Conservation (phyloP, 2,113 vertebrate genomes). For the Tenrec ecaudatus region DNA sequence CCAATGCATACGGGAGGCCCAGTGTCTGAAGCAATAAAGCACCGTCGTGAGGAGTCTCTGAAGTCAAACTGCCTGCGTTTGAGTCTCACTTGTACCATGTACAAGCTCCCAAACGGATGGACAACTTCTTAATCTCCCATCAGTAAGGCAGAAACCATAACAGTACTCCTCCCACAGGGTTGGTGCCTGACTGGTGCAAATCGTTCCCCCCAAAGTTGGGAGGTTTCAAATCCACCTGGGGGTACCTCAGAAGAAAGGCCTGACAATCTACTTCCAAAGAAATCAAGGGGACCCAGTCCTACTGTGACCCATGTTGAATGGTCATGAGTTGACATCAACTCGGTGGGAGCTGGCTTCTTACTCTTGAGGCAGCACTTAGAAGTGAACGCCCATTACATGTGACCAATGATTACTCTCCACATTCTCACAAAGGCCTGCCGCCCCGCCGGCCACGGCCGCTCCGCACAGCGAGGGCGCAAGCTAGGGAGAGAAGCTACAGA, state of each 20-base stretch:
- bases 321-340: background rate
- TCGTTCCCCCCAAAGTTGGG: background rate
- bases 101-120: background rate
- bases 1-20: fast-evolving
- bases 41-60: background rate
- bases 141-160: background rate
- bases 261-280: background rate
- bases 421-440: background rate
- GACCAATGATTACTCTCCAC: background rate
- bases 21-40: background rate
- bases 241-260: background rate
- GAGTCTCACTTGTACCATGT: background rate
- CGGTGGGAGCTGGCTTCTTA: background rate
- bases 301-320: background rate
- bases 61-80: background rate
- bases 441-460: background rate
- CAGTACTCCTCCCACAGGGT: background rate
- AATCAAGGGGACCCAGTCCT: background rate
- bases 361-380: background rate
- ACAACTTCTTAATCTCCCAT: background rate
- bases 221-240: background rate
- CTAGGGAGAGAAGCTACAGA: background rate
- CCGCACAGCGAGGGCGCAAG: background rate
- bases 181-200: background rate
- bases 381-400: background rate